Evolutionary conservation across 2,113 vertebrate genomes (phyloP).

Genomic region (Fregata magnificens): DNA sequence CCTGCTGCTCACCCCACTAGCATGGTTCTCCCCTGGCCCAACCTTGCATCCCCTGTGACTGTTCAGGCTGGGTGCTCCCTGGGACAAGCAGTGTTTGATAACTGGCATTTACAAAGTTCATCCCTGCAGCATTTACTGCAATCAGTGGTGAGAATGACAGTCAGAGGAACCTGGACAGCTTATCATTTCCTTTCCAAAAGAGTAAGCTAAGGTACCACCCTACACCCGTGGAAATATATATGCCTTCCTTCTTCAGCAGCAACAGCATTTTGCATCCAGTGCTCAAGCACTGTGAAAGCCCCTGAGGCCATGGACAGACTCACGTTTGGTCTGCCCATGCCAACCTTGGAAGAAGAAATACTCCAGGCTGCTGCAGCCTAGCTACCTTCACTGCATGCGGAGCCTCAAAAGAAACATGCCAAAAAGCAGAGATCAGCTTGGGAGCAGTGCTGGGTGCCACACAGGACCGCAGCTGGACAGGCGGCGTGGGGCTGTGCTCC

Average conservation of each 20-base stretch:
- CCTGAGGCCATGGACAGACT: not conserved
- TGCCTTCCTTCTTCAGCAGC: not conserved
- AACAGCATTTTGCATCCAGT: not conserved
- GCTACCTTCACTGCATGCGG: not conserved
- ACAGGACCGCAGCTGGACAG: fast-evolving
- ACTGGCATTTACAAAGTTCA: fast-evolving
- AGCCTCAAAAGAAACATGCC: not conserved
- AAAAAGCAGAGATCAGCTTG: not conserved
- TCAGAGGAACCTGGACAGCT: not conserved
- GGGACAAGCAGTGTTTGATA: not conserved
- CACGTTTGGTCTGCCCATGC: not conserved
- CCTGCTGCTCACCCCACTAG: not conserved
- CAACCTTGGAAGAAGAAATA: not conserved
- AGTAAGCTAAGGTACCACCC: not conserved
- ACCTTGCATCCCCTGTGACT: fast-evolving
- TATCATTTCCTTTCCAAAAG: not conserved
- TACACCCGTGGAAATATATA: not conserved
- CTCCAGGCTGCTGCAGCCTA: not conserved
- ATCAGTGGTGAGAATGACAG: fast-evolving
- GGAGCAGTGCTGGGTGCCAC: not conserved
- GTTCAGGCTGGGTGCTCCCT: not conserved
- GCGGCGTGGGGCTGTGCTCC: not conserved
- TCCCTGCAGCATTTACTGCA: not conserved
- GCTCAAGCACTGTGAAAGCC: not conserved
- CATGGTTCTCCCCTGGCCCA: not conserved